A percentile compares a stretch with the other conserved stretches of the same genome.
Evolutionary conservation across 1,140 invertebrate species (phyloP).

Genomic region (Lasioglossum albipes): DNA sequence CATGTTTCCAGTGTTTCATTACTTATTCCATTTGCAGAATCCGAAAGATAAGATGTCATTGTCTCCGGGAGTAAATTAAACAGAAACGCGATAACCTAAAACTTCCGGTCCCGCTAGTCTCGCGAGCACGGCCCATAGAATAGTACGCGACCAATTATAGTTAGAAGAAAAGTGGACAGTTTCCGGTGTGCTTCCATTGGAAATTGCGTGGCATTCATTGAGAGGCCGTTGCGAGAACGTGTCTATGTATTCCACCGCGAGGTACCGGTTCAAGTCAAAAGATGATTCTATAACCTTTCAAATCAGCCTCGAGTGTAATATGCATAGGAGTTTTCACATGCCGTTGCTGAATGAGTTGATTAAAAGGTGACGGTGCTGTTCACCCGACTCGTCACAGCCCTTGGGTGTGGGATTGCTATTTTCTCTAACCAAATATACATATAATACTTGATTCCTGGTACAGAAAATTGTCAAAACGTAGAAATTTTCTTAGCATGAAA

Average conservation of each 20-base stretch:
- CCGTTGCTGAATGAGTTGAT: too few species aligned
- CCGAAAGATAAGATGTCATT: not conserved
- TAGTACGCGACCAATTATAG: slow-evolving; percentile 40
- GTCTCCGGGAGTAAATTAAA: slow-evolving; percentile 23
- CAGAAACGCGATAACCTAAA: slow-evolving; percentile 17
- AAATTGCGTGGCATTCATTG: slow-evolving; percentile 33
- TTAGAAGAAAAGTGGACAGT: slow-evolving; percentile 36
- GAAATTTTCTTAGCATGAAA: slow-evolving; percentile 10
- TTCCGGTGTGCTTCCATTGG: slow-evolving; percentile 39
- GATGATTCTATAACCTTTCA: too few species aligned
- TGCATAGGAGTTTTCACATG: too few species aligned
- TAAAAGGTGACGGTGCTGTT: too few species aligned
- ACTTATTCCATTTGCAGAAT: too few species aligned
- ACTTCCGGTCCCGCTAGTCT: slow-evolving; percentile 20
- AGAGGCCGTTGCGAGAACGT: not conserved
- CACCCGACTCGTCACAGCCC: too few species aligned
- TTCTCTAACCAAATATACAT: too few species aligned
- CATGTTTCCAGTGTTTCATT: too few species aligned
- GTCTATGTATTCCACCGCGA: not conserved
- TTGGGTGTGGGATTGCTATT: too few species aligned
- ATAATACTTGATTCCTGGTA: too few species aligned
- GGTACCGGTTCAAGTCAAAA: not conserved
- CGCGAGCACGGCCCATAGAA: not conserved
- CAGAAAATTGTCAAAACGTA: too few species aligned
- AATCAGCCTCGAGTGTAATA: too few species aligned